Evolutionary conservation across 2,888 invertebrate species (phyloP), one percentile per base, ranked within the genome.

Genomic region (Xanthorhoe designata): DNA sequence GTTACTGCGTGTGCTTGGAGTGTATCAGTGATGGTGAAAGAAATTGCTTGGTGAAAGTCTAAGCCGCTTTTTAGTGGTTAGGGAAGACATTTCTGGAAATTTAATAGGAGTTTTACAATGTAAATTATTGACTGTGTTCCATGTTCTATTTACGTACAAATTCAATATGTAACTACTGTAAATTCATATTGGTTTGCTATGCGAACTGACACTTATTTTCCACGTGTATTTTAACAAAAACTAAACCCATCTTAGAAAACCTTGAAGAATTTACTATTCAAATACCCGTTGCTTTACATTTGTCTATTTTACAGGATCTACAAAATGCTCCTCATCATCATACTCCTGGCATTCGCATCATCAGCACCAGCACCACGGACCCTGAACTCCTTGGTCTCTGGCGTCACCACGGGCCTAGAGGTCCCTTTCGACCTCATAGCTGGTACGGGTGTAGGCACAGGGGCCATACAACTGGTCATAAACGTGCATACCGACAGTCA

Each of bases 401-500:
- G 84, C 1, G 86, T 84, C 61, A 93, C 93, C 29, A 90, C 88
- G 0, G 92, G 92, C 0, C 64, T 93, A 18, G 93, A 92, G 64
- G 77, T 92, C 6, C 93, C 93, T 0, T 80, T 71, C 18, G 88
- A 87, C 35, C 80, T 89, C 2, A 80, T 89, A 24, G 86, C 88
- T 0, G 87, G 89, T 1, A 83, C 82, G 0, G 89, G 86, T 0
- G 75, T 75, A 0, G 89, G 88, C 2, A 81, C 81, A 0, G 92
- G 91, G 0, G 84, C 91, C 2, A 75, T 92, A 57, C 93, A 93
- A 54, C 74, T 93, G 1, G 92, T 92, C 15, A 79, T 93, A 24
- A 92, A 92, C 63, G 85, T 92, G 4, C 88, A 87, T 35, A 92
- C 93, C 0, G 92, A 92, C 70, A 91, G 88, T 52, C 80, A 85